Conservation (phyloP, 2,888 invertebrate genomes). For the Julus scanicus region DNA sequence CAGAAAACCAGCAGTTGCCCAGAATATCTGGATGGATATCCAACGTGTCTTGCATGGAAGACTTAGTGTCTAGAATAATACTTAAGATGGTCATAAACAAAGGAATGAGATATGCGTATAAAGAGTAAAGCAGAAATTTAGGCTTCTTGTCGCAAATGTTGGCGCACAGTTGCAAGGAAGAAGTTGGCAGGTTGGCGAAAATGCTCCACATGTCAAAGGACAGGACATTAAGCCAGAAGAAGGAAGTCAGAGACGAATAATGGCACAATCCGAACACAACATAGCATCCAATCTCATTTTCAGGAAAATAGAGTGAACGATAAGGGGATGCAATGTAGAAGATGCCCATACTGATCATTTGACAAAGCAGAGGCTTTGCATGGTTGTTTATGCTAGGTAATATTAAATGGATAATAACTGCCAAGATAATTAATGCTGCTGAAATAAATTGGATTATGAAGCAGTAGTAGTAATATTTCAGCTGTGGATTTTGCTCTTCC, state of each 20-base stretch:
- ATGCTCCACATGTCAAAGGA: constrained; percentile 23
- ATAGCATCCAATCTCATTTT: background rate
- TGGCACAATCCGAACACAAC: background rate
- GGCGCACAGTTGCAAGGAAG: background rate
- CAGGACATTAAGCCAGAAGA: constrained; percentile 46
- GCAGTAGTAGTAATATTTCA: background rate
- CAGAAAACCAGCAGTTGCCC: background rate
- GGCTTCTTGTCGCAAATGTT: background rate
- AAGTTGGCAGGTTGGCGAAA: background rate
- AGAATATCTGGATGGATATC: background rate
- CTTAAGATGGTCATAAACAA: background rate
- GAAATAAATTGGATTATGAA: background rate
- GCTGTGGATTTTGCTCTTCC: background rate
- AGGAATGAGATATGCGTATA: constrained; percentile 18
- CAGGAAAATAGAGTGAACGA: background rate
- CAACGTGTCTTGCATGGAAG: background rate
- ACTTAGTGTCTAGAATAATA: background rate
- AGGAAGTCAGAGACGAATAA: background rate
- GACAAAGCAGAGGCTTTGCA: constrained; percentile 55
- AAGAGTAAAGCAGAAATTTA: background rate
- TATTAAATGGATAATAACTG: constrained; percentile 50
- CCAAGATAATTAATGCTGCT: constrained; percentile 25
- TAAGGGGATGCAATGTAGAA: background rate
- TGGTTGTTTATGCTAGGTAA: constrained; percentile 55
- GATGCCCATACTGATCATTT: constrained; percentile 52